A percentile compares a stretch with the other conserved stretches of the same genome.
phyloP scores from a whole-genome alignment of 2,113 vertebrate genomes.

The Neolamprologus devosi region DNA sequence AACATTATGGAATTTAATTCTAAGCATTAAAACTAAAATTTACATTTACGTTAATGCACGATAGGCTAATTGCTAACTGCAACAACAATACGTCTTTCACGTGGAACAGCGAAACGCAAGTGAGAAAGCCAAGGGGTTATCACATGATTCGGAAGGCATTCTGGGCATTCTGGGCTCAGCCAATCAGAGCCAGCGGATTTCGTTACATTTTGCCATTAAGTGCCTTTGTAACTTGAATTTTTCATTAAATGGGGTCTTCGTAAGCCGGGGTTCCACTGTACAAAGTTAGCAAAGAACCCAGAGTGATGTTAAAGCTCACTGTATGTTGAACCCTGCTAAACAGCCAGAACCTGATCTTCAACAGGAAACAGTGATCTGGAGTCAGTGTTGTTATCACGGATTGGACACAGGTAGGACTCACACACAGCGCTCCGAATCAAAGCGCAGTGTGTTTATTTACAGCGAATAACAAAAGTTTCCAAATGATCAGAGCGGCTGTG shows the following conservation, averaged over 20 bases:
- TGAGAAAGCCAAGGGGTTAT: accelerated
- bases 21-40: accelerated
- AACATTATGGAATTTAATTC: background rate
- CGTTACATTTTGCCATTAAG: accelerated
- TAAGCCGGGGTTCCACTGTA: background rate
- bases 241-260: accelerated
- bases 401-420: background rate
- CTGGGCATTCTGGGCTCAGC: background rate
- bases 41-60: accelerated
- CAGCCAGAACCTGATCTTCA: background rate
- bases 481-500: accelerated
- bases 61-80: background rate
- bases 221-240: background rate
- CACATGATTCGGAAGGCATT: background rate
- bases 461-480: background rate
- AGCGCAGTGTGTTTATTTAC: background rate
- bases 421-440: background rate
- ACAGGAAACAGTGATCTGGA: background rate
- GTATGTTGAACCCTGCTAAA: background rate
- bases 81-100: background rate
- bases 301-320: background rate
- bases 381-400: background rate
- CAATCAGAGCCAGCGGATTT: accelerated
- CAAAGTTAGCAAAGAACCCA: background rate
- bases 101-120: accelerated